Evolutionary conservation across 2,888 invertebrate genomes (phyloP), one percentile per base, ranked within the genome.

Genomic region (Drosophila leonis): DNA sequence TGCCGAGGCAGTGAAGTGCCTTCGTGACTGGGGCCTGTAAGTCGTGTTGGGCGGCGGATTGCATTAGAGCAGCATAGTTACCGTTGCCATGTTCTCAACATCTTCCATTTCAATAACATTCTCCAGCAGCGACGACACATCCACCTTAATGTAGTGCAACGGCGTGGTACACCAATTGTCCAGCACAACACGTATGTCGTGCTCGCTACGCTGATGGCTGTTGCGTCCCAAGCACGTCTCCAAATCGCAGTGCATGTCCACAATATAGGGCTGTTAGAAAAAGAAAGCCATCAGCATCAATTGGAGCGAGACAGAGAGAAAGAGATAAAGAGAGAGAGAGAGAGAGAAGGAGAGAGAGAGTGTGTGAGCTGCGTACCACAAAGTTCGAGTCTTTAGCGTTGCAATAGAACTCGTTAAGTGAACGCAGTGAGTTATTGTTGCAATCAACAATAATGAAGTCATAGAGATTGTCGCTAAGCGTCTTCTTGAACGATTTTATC

Each of bases 401-500:
- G 90, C 96, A 97, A 95, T 97, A 97, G 94, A 98, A 96, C 90
- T 98, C 97, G 65, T 97, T 97, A 91, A 97, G 97, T 86, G 96
- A 95, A 75, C 95, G 95, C 20, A 97, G 94, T 90, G 96, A 96
- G 73, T 97, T 96, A 92, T 98, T 98, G 42, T 97, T 95, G 88
- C 97, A 97, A 93, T 99, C 99, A 48, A 97, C 95, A 91, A 99
- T 97, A 81, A 99, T 96, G 92, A 99, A 98, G 67, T 96, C 95
- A 93, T 98, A 98, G 92, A 97, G 97, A 68, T 97, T 97, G 93
- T 98, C 98, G 10, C 96, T 96, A 4, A 98, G 94, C 31, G 97
- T 97, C 93, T 98, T 97, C 92, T 97, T 98, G 92, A 98, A 98
- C 13, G 98, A 96, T 94, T 98, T 97, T 70, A 97, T 94, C 72